Percentiles rank a stretch among this genome's conserved stretches.
Conservation (phyloP, 1,140 invertebrate species). For the Euura saliciscinereae region DNA sequence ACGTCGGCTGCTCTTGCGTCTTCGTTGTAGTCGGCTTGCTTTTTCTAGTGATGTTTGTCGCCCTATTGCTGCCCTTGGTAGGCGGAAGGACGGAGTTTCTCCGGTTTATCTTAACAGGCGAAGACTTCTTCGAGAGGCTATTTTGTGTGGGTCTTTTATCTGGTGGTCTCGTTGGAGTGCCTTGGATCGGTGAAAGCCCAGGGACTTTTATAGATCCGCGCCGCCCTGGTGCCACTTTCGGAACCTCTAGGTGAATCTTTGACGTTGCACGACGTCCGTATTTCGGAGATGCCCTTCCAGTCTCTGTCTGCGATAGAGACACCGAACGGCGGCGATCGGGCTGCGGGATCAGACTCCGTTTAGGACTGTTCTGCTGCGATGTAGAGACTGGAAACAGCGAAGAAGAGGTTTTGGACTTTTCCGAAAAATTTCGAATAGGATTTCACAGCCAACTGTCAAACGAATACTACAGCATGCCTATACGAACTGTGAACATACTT, state of each 20-base stretch:
- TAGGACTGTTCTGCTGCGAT: slow-evolving; percentile 54
- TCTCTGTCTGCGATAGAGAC: slow-evolving; percentile 44
- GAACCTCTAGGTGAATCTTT: slow-evolving; percentile 27
- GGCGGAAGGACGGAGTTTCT: slow-evolving; percentile 8
- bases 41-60: slow-evolving; percentile 6
- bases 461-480: background rate
- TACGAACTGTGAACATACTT: slow-evolving; percentile 28
- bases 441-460: slow-evolving; percentile 8
- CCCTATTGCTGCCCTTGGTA: slow-evolving; percentile 18
- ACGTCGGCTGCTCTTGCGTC: slow-evolving; percentile 30
- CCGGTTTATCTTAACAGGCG: slow-evolving; percentile 8
- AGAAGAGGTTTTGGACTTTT: no score
- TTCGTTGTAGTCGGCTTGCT: slow-evolving; percentile 23
- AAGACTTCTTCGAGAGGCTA: slow-evolving; percentile 16
- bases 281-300: slow-evolving; percentile 36
- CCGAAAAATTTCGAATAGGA: background rate
- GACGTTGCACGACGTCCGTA: slow-evolving; percentile 33
- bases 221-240: slow-evolving; percentile 20
- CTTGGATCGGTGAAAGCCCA: slow-evolving; percentile 49
- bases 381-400: slow-evolving; percentile 41
- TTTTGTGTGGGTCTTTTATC: slow-evolving; percentile 12
- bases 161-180: slow-evolving; percentile 44
- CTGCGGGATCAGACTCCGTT: slow-evolving; percentile 52
- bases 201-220: slow-evolving; percentile 23
- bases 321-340: slow-evolving; percentile 46